Percentiles rank a stretch among this genome's conserved stretches.
Evolutionary conservation across 2,113 vertebrate species (phyloP).

Genomic region (Ceyx cyanopectus): DNA sequence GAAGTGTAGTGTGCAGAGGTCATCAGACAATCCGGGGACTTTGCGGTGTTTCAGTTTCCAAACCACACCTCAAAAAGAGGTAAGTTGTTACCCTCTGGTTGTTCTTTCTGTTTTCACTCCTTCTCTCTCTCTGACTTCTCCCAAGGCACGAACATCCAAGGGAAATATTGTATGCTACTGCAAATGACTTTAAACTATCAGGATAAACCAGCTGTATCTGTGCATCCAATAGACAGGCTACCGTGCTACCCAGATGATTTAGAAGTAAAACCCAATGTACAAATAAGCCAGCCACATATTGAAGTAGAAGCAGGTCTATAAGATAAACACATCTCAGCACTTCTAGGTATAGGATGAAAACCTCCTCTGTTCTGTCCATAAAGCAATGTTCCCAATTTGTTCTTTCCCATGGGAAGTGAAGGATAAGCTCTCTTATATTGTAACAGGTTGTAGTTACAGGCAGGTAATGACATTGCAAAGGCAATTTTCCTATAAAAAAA

Average conservation of each 20-base stretch:
- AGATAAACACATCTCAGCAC: background rate
- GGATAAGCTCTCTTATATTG: background rate
- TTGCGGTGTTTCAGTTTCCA: background rate
- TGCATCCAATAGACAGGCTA: background rate
- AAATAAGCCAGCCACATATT: background rate
- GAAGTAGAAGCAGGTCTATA: background rate
- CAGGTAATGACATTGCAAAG: background rate
- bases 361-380: background rate
- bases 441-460: background rate
- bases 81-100: background rate
- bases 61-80: background rate
- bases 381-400: background rate
- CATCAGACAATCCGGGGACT: background rate
- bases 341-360: background rate
- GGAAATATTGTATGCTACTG: background rate
- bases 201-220: background rate
- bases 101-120: background rate
- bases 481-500: conserved; percentile 18
- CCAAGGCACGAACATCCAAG: background rate
- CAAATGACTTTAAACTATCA: background rate
- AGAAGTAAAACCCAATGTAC: background rate
- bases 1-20: rapidly evolving
- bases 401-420: background rate
- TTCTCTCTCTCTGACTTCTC: background rate
- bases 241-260: background rate